Conservation (phyloP, 2,797 vertebrate species). For the Nothura maculosa region DNA sequence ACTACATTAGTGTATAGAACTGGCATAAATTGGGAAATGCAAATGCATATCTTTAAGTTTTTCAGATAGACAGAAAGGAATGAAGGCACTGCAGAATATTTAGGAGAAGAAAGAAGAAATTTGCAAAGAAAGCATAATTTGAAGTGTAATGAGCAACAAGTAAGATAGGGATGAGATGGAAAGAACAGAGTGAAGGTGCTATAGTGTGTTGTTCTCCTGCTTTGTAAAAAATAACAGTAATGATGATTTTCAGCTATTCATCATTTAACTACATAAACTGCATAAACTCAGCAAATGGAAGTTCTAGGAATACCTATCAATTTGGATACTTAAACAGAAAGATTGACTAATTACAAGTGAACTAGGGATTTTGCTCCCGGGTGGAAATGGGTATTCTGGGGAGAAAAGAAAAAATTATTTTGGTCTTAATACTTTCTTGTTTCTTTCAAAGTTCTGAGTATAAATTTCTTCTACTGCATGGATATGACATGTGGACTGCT, state of each 20-base stretch:
- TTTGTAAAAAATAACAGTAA: neutral
- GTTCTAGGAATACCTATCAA: neutral
- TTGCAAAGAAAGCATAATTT: neutral
- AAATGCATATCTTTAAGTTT: accelerated
- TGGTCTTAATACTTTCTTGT: neutral
- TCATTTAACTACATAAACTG: neutral
- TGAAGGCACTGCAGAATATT: neutral
- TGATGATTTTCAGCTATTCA: neutral
- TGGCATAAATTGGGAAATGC: neutral
- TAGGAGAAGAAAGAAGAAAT: neutral
- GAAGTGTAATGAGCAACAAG: neutral
- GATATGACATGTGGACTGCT: neutral
- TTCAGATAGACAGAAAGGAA: neutral
- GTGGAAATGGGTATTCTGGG: accelerated
- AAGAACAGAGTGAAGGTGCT: neutral
- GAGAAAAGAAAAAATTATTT: neutral
- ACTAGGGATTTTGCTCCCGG: neutral
- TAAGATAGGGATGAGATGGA: neutral
- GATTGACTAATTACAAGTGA: neutral
- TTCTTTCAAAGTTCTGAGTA: neutral
- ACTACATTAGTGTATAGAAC: neutral
- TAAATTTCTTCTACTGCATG: neutral
- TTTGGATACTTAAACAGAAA: neutral
- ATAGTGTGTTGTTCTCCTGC: neutral
- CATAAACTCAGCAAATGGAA: neutral